Conservation (phyloP, 2,113 vertebrate species). For the Rafetus swinhoei region DNA sequence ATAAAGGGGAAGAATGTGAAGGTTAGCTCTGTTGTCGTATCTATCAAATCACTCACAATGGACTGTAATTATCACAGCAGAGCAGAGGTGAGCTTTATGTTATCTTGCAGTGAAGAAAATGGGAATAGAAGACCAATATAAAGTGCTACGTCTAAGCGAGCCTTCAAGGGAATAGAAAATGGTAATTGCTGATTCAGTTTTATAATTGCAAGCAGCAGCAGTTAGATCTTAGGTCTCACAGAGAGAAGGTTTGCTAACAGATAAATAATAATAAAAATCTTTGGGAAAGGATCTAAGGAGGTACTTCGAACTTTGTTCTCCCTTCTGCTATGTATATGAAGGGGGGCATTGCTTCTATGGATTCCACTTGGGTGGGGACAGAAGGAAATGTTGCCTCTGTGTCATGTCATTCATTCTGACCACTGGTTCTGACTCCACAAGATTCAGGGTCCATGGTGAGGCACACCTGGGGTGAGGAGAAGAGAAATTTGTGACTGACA, state of each 20-base stretch:
- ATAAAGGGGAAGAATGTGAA: constrained; percentile 35
- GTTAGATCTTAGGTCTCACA: neutral
- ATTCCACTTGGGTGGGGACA: neutral
- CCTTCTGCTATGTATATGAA: neutral
- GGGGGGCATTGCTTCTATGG: neutral
- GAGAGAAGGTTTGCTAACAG: neutral
- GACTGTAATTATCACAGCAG: constrained; percentile 50
- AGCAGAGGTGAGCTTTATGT: constrained; percentile 41
- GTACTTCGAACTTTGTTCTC: neutral
- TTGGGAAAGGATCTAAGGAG: neutral
- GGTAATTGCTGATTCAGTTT: constrained; percentile 3
- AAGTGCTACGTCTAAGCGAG: constrained; percentile 18
- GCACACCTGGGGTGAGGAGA: neutral
- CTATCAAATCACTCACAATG: constrained; percentile 50
- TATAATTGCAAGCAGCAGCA: constrained; percentile 22
- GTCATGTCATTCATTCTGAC: neutral
- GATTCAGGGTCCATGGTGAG: neutral
- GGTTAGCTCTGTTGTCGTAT: constrained; percentile 50
- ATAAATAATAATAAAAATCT: neutral
- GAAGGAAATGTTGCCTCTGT: neutral
- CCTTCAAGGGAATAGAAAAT: neutral
- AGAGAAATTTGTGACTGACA: neutral
- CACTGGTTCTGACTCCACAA: neutral
- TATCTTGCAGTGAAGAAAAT: constrained; percentile 49
- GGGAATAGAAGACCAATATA: constrained; percentile 4